Evolutionary conservation across 2,113 vertebrate species (phyloP).

Genomic region (Myxocyprinus asiaticus): DNA sequence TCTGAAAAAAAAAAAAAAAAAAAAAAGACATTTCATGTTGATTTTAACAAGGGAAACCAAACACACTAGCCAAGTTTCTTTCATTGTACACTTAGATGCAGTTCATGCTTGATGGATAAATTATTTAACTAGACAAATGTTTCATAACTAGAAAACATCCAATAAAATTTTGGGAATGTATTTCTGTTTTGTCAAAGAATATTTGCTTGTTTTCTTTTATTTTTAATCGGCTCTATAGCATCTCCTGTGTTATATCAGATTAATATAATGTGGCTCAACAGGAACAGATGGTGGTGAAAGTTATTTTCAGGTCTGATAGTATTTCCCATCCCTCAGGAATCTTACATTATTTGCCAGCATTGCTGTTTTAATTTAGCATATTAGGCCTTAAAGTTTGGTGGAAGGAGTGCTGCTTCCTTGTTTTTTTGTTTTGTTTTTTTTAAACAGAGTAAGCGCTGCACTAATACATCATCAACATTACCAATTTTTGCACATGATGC

Average conservation of each 20-base stretch:
- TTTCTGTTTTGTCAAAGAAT: not conserved
- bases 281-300: conserved; percentile 46
- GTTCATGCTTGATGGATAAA: too few species aligned
- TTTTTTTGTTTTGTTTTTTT: not conserved
- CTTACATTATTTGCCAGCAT: not conserved
- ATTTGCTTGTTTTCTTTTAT: too few species aligned
- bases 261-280: conserved; percentile 6
- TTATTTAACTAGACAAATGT: too few species aligned
- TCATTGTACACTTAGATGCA: too few species aligned
- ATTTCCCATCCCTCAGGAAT: not conserved
- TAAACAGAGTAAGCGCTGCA: not conserved
- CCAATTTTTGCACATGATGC: conserved; percentile 7
- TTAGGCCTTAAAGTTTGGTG: not conserved
- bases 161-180: not conserved
- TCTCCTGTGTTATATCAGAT: too few species aligned
- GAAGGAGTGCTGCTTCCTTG: not conserved
- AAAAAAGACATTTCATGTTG: too few species aligned
- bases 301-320: not conserved
- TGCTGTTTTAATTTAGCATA: not conserved
- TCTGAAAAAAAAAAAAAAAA: too few species aligned
- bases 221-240: too few species aligned
- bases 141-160: too few species aligned
- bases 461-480: conserved; percentile 21
- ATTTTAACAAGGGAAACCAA: too few species aligned
- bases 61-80: too few species aligned